These are phyloP conservation scores for Ia io DNA, from an alignment of 2,113 vertebrate genomes.

Conservation along the genomic window DNA sequence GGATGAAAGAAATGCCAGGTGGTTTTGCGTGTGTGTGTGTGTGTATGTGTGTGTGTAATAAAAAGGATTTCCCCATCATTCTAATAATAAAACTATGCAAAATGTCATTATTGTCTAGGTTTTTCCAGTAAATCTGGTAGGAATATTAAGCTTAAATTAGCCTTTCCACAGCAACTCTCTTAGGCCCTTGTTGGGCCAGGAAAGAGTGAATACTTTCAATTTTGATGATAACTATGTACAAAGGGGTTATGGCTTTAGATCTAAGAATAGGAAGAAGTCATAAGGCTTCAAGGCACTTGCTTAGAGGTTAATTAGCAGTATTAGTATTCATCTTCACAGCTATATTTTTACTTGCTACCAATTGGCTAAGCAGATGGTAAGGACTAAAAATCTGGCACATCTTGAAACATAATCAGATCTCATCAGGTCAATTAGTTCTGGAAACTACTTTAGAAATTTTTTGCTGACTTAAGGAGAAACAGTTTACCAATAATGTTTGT, in stretches of 20 bases:
- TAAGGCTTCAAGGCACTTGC: background rate
- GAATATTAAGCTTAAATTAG: slow-evolving; percentile 46
- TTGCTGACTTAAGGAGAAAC: slow-evolving; percentile 42
- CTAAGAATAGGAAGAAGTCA: slow-evolving; percentile 22
- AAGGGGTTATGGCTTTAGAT: background rate
- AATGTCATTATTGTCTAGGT: background rate
- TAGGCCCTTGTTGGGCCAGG: background rate
- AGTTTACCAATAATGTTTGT: background rate
- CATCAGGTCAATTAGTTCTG: slow-evolving; percentile 27
- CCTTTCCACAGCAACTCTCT: background rate
- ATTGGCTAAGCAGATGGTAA: slow-evolving; percentile 48
- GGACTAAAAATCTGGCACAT: slow-evolving; percentile 17
- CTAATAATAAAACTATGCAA: background rate
- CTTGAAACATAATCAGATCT: slow-evolving; percentile 54
- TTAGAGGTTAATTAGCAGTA: slow-evolving; percentile 52
- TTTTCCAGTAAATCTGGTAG: background rate
- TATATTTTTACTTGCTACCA: slow-evolving; percentile 55
- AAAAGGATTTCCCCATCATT: background rate
- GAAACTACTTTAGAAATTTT: slow-evolving; percentile 54
- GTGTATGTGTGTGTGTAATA: background rate
- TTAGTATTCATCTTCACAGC: slow-evolving; percentile 35
- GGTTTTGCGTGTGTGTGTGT: background rate
- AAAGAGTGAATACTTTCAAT: background rate
- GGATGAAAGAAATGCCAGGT: background rate
- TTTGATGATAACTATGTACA: background rate